Conservation (phyloP, 2,113 vertebrate species). For the Heteronetta atricapilla region DNA sequence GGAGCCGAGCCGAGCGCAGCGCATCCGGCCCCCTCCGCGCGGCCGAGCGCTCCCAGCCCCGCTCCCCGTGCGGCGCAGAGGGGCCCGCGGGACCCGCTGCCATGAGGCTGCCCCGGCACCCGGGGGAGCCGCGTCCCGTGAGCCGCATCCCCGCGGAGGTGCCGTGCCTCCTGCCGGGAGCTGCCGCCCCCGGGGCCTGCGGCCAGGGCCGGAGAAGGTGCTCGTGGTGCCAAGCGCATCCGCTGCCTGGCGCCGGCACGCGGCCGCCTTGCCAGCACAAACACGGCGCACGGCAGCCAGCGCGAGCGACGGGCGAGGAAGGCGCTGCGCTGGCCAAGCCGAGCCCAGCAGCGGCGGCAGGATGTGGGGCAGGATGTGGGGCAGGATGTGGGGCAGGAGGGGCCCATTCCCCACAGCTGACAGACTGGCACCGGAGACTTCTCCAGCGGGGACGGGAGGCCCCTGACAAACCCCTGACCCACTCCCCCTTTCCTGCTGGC, state of each 20-base stretch:
- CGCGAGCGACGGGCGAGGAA: neutral
- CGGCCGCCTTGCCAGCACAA: constrained; percentile 8
- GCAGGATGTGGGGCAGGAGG: constrained; percentile 8
- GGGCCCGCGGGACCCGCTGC: neutral
- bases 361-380: constrained; percentile 14
- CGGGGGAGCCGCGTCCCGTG: rapidly evolving
- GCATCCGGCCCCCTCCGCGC: neutral
- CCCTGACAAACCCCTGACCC: neutral
- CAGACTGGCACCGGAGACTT: neutral
- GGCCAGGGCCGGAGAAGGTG: neutral
- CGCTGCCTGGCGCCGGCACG: neutral
- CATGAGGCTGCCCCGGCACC: neutral
- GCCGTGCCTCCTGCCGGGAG: rapidly evolving
- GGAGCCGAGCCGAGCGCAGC: rapidly evolving
- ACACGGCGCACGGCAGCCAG: neutral
- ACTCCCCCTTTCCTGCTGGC: neutral
- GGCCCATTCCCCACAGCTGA: neutral
- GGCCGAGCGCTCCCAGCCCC: neutral
- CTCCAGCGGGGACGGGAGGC: neutral
- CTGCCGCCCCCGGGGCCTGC: neutral
- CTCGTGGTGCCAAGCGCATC: rapidly evolving
- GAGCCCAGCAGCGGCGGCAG: neutral
- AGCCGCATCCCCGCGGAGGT: rapidly evolving
- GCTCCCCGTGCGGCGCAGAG: neutral
- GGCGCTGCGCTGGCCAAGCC: neutral